Evolutionary conservation across 2,888 invertebrate species (phyloP), one percentile per base, ranked within the genome.

Genomic region (Melipona bicolor): DNA sequence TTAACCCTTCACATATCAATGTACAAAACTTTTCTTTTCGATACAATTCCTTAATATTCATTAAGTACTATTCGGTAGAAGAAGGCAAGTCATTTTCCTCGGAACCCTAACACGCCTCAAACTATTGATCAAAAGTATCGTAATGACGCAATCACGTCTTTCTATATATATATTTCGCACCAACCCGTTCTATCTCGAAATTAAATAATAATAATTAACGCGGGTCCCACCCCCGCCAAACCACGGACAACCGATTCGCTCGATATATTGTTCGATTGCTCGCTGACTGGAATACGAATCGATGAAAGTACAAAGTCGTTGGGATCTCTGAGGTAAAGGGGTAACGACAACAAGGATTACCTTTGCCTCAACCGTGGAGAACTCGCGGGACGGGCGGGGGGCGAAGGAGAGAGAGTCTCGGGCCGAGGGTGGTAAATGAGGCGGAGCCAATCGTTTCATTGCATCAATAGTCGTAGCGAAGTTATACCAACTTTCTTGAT

Each of bases 401-500:
- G 1, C 1, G 87, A 85, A 86, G 83, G 82, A 85, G 83, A 83
- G 81, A 3, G 32, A 24, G 61, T 78, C 69, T 75, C 80, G 74
- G 76, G 84, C 65, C 54, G 88, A 90, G 91, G 91, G 88, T 91
- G 89, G 93, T 92, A 94, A 94, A 94, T 94, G 94, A 94, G 94
- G 93, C 94, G 93, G 91, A 93, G 92, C 94, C 94, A 94, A 94
- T 94, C 94, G 94, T 94, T 94, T 94, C 94, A 94, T 94, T 94
- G 94, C 94, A 94, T 94, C 94, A 93, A 94, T 94, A 94, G 94
- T 94, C 94, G 93, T 93, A 92, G 91, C 90, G 87, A 91, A 93
- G 94, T 94, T 94, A 92, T 93, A 93, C 94, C 91, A 94, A 94
- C 93, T 94, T 94, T 94, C 94, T 94, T 94, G 94, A 94, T 94